phyloP scores from a whole-genome alignment of 2,113 vertebrate species.

The Ceyx melanurus region DNA sequence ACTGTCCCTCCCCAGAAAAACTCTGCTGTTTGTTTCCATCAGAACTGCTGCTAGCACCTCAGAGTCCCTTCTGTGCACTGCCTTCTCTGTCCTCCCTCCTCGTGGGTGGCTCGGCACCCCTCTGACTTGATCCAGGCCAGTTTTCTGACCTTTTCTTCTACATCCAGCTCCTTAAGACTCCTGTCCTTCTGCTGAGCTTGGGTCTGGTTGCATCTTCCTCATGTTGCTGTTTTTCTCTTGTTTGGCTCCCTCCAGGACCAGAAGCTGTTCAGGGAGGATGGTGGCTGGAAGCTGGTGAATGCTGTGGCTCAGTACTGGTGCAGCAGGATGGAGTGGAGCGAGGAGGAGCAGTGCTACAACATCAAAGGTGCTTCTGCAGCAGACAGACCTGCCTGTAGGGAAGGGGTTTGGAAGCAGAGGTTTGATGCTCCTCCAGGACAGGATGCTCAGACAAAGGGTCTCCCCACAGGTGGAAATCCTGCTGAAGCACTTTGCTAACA shows the following conservation, averaged over 20 bases:
- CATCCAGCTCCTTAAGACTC: background rate
- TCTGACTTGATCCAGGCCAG: background rate
- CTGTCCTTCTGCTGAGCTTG: background rate
- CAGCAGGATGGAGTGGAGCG: constrained; percentile 86
- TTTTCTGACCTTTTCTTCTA: background rate
- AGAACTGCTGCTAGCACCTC: background rate
- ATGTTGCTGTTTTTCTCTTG: background rate
- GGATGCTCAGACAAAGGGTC: background rate
- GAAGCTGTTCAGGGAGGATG: constrained; percentile 82
- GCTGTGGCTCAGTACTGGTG: constrained; percentile 92
- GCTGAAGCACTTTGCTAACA: too few species aligned
- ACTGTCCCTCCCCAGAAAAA: background rate
- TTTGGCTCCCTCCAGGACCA: constrained; percentile 78
- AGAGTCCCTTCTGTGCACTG: background rate
- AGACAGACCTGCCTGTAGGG: background rate
- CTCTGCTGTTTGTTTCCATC: background rate
- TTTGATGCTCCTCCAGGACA: fast-evolving
- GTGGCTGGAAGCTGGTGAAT: constrained; percentile 84
- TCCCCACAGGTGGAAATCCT: background rate
- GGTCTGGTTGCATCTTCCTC: background rate
- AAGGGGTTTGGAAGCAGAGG: background rate
- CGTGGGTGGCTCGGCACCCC: fast-evolving
- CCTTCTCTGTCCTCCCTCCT: background rate
- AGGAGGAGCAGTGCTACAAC: constrained; percentile 83
- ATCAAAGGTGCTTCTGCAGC: constrained; percentile 76